Conservation (phyloP, 1,140 invertebrate species). For the Anthonomus grandis region DNA sequence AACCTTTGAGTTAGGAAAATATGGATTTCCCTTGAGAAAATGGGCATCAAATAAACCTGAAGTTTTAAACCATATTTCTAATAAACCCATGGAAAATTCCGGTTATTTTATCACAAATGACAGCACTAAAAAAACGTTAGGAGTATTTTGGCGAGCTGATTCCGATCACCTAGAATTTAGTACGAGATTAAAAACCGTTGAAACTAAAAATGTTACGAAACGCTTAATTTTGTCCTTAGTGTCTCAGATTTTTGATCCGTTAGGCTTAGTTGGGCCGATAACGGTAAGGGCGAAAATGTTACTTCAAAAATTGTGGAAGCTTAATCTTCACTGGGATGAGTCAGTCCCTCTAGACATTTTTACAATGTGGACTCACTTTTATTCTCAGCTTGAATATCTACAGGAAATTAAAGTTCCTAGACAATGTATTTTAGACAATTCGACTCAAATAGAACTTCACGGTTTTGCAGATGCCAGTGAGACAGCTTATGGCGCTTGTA, state of each 20-base stretch:
- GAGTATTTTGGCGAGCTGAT: slow-evolving; percentile 6
- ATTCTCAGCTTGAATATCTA: too few relatives aligned
- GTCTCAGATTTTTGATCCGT: slow-evolving; percentile 11
- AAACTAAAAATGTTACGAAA: slow-evolving; percentile 5
- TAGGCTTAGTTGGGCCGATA: slow-evolving; percentile 35
- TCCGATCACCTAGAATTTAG: slow-evolving; percentile 4
- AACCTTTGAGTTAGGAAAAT: not conserved
- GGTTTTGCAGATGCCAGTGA: slow-evolving; percentile 42
- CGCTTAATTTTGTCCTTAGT: slow-evolving; percentile 7
- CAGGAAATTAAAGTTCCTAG: too few relatives aligned
- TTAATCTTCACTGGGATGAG: slow-evolving; percentile 45
- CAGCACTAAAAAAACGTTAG: slow-evolving; percentile 2
- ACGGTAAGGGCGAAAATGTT: slow-evolving; percentile 47
- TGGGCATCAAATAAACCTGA: slow-evolving; percentile 3
- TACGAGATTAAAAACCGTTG: not conserved
- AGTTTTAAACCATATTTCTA: not conserved
- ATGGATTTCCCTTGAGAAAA: slow-evolving; percentile 13
- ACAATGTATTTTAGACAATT: too few relatives aligned
- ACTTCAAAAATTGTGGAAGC: slow-evolving; percentile 47
- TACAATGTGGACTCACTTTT: too few relatives aligned
- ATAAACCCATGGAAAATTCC: not conserved
- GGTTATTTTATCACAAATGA: not conserved
- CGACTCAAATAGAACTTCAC: slow-evolving; percentile 26
- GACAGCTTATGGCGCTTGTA: slow-evolving; percentile 39
- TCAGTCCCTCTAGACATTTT: too few relatives aligned